Evolutionary conservation across 2,113 vertebrate species (phyloP), one percentile per base, ranked within the genome.

Genomic region (Alaudala cheleensis): DNA sequence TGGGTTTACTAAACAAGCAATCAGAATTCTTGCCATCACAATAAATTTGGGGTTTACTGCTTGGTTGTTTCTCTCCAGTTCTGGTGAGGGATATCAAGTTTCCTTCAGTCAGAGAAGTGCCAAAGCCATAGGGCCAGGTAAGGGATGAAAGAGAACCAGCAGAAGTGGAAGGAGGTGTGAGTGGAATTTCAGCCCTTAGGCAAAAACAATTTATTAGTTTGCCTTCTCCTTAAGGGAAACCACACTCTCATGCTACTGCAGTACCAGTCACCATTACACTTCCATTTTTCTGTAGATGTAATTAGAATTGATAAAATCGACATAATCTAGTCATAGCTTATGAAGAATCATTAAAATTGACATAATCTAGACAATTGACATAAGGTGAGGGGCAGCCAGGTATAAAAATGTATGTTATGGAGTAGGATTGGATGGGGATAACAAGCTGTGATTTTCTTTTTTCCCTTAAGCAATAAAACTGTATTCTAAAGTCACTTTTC

Each of bases 1-100:
- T 94, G 23, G 49, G 33, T 25, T 74, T 56, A 33, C 34, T 70
- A 31, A 93, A n/a, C n/a, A 64, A 95, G 18, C 69, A 71, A 78
- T 28, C 47, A 86, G 58, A 88, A 77, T 69, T 54, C 37, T 66
- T 86, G 25, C 62, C 14, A 15, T 87, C 20, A 9, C 5, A 0
- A 9, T 65, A 53, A 51, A 49, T 29, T 61, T 56, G 16, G 10
- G 12, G 8, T 65, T 49, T 65, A 20, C 70, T 62, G 57, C 49
- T 82, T 51, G 13, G 8, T 71, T 71, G 28, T 79, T 89, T 87
- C 37, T 60, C 31, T 60, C 22, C 22, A 31, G 22, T 84, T 91
- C 33, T 57, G 34, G 14, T 50, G 37, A 66, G 17, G 39, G 39
- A 49, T 58, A n/a, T 66, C 51, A 19, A 19, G 25, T 90, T 79